Conservation (phyloP, 2,113 vertebrate genomes). For the Rhinichthys klamathensis region DNA sequence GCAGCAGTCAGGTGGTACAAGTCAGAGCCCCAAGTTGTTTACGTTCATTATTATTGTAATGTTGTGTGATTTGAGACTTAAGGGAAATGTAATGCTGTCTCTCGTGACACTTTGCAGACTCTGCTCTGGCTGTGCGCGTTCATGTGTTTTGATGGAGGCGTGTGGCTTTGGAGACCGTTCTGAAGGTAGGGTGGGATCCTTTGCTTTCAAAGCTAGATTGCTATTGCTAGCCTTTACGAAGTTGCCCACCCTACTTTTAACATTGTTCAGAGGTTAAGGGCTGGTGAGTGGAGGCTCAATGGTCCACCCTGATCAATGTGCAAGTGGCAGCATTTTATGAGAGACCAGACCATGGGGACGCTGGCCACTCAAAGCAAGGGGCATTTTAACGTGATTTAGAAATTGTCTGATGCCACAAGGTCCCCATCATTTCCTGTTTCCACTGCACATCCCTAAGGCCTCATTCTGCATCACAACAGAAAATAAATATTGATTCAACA, state of each 20-base stretch:
- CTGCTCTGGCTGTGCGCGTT: too few relatives aligned
- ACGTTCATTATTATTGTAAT: too few relatives aligned
- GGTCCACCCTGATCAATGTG: constrained; percentile 46
- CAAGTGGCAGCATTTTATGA: constrained; percentile 52
- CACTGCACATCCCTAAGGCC: constrained; percentile 44
- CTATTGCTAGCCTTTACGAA: too few relatives aligned
- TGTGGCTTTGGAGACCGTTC: too few relatives aligned
- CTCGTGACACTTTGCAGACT: too few relatives aligned
- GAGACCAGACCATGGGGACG: constrained; percentile 43
- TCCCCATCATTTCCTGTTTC: constrained; percentile 56
- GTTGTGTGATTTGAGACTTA: too few relatives aligned
- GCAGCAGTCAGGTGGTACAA: too few relatives aligned
- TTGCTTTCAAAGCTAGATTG: too few relatives aligned
- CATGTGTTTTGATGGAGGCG: too few relatives aligned
- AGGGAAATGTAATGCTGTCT: too few relatives aligned
- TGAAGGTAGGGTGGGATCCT: too few relatives aligned
- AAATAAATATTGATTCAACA: constrained; percentile 67
- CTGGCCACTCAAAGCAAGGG: constrained; percentile 42
- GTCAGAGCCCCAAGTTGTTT: too few relatives aligned
- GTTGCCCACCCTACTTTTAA: not conserved
- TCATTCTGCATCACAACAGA: constrained; percentile 56
- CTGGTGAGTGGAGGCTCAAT: constrained; percentile 17
- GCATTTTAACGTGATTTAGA: constrained; percentile 54
- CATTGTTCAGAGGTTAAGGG: constrained; percentile 14
- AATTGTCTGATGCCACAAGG: constrained; percentile 57